Conservation (phyloP, 2,113 vertebrate species). For the Pipa parva region DNA sequence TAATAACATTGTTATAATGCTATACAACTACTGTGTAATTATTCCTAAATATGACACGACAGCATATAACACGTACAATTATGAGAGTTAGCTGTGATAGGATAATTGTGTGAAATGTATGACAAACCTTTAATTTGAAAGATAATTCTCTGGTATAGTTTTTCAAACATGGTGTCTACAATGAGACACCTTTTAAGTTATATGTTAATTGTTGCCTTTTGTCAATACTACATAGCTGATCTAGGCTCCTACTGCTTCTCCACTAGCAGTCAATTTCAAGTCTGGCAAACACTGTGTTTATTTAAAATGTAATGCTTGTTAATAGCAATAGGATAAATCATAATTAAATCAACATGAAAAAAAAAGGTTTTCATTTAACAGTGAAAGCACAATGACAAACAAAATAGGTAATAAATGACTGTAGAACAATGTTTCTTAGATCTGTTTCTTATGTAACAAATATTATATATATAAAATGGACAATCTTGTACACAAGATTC, state of each 20-base stretch:
- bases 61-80: conserved; percentile 28
- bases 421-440: too few relatives aligned
- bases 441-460: too few relatives aligned
- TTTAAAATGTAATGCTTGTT: neutral
- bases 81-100: conserved; percentile 28
- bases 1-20: conserved; percentile 20
- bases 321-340: neutral
- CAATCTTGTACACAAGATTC: too few relatives aligned
- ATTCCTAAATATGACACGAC: conserved; percentile 37
- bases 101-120: conserved; percentile 30
- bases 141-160: conserved; percentile 6
- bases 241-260: conserved; percentile 1
- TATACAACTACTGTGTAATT: conserved; percentile 22
- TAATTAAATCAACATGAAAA: neutral
- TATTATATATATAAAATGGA: too few relatives aligned
- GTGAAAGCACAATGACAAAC: conserved; percentile 34
- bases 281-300: neutral
- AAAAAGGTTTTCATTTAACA: neutral
- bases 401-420: conserved; percentile 45
- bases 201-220: conserved; percentile 36
- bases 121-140: conserved; percentile 39
- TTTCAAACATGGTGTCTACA: neutral
- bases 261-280: neutral
- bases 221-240: neutral
- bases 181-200: conserved; percentile 27